Evolutionary conservation across 2,888 invertebrate species (phyloP), one percentile per base, ranked within the genome.

Genomic region (Rhabditophanes sp.): DNA sequence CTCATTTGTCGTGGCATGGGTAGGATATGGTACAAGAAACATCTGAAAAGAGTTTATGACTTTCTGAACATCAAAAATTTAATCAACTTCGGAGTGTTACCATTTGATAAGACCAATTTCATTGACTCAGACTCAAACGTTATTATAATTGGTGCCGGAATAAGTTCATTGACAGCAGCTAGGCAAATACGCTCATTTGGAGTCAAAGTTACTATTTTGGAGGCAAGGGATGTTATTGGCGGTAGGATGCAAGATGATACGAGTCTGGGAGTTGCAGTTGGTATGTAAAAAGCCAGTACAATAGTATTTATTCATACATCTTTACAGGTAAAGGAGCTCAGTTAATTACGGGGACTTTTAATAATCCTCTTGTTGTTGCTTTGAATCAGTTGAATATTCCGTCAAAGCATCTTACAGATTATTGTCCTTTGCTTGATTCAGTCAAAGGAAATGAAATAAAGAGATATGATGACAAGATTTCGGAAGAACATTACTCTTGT

Each of bases 81-180:
- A 21, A 48, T 53, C 35, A 53, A 53, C 32, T 45, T 43, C 26
- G 53, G 53, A 7, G 35, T 53, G 22, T 33, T 53, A 6, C 29
- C 38, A 7, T 19, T 51, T 7, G 46, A 37, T 42, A 25, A 23
- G 24, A 17, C 18, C 20, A 17, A 6, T 31, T 16, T 33, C 4
- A n/a, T n/a, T n/a, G n/a, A 19, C 8, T 6, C 12, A 4, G 35
- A 17, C 8, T 11, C 9, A 16, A 18, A 51, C 36, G 58, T 70
- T 30, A 42, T 71, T 16, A 62, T 72, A 7, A 51, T 72, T 25
- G 72, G 72, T 7, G 70, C 66, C 6, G 72, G 72, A 18, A 51
- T 67, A 3, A 58, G 69, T 4, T 72, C 72, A 2, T 42, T 72
- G n/a, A 57, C 66, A 9, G 69, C 70, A 6, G 71, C 71, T 0